Evolutionary conservation across 2,113 vertebrate genomes (phyloP).

Genomic region (Heterochromis multidens): DNA sequence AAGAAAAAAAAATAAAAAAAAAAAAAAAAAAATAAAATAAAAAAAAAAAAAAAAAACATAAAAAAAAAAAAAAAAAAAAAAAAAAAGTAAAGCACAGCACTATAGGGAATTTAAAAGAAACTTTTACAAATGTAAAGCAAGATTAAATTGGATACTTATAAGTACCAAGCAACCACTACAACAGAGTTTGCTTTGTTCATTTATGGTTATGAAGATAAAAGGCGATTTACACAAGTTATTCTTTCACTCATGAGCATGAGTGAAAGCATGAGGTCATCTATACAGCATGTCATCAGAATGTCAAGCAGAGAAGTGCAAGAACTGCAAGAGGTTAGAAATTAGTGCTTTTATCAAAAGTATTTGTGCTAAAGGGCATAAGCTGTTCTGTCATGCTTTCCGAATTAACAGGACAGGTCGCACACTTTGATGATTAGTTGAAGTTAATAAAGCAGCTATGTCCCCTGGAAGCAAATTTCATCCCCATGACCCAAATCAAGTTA

Average conservation of each 20-base stretch:
- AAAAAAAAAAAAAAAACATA: background rate
- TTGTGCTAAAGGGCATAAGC: background rate
- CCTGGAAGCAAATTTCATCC: conserved; percentile 51
- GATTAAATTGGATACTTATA: background rate
- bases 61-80: background rate
- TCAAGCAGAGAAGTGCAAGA: background rate
- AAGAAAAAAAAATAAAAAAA: no score
- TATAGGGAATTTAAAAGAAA: background rate
- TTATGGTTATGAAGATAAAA: background rate
- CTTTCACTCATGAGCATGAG: no score
- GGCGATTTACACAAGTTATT: background rate
- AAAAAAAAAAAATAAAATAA: background rate
- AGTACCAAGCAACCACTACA: background rate
- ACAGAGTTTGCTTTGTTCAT: background rate
- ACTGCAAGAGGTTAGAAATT: background rate
- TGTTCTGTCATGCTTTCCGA: conserved; percentile 4
- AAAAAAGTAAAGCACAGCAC: background rate
- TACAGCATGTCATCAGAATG: conserved; percentile 3
- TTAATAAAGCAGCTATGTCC: conserved; percentile 2
- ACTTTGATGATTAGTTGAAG: conserved; percentile 1
- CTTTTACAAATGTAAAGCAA: background rate
- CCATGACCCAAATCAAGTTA: conserved; percentile 22
- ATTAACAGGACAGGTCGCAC: conserved; percentile 23
- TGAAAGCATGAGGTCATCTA: background rate
- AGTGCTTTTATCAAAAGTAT: background rate